phyloP scores from a whole-genome alignment of 1,140 invertebrate species.

The Diabrotica virgifera region DNA sequence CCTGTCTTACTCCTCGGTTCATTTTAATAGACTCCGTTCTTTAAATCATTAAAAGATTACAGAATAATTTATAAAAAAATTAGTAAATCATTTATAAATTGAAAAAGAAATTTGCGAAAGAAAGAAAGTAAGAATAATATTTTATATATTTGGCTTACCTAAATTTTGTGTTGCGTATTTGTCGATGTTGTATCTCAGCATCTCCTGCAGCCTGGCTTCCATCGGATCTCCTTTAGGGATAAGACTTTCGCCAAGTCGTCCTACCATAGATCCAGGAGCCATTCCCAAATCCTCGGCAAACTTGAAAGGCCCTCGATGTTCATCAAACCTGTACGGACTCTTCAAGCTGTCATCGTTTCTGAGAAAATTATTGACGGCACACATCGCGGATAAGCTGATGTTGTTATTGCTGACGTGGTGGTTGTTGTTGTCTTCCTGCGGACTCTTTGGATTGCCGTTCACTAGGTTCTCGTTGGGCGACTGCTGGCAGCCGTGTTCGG shows the following conservation, averaged over 20 bases:
- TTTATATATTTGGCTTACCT: slow-evolving; percentile 21
- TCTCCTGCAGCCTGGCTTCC: slow-evolving; percentile 87
- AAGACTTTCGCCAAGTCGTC: slow-evolving; percentile 75
- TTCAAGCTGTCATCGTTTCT: slow-evolving; percentile 58
- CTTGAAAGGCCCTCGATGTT: slow-evolving; percentile 65
- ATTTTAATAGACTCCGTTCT: too few relatives aligned
- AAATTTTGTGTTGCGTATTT: slow-evolving; percentile 90
- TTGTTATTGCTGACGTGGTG: slow-evolving; percentile 54
- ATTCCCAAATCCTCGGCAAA: slow-evolving; percentile 75
- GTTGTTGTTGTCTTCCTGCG: slow-evolving; percentile 57
- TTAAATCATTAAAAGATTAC: too few relatives aligned
- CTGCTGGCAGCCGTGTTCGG: slow-evolving; percentile 30
- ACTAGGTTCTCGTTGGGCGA: slow-evolving; percentile 38
- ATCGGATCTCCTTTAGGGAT: slow-evolving; percentile 90
- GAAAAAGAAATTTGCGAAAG: background rate
- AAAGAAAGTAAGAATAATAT: too few relatives aligned
- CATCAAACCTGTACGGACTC: slow-evolving; percentile 75
- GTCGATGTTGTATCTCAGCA: slow-evolving; percentile 90
- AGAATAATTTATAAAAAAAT: too few relatives aligned
- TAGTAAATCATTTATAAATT: too few relatives aligned
- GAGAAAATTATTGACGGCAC: slow-evolving; percentile 49
- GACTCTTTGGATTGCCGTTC: slow-evolving; percentile 54
- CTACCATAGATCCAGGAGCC: slow-evolving; percentile 69
- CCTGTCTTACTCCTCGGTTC: too few relatives aligned
- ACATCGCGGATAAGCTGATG: slow-evolving; percentile 50